These are phyloP conservation scores for Actinemys pallida DNA, from an alignment of 2,113 vertebrate species.

Conservation along the genomic window DNA sequence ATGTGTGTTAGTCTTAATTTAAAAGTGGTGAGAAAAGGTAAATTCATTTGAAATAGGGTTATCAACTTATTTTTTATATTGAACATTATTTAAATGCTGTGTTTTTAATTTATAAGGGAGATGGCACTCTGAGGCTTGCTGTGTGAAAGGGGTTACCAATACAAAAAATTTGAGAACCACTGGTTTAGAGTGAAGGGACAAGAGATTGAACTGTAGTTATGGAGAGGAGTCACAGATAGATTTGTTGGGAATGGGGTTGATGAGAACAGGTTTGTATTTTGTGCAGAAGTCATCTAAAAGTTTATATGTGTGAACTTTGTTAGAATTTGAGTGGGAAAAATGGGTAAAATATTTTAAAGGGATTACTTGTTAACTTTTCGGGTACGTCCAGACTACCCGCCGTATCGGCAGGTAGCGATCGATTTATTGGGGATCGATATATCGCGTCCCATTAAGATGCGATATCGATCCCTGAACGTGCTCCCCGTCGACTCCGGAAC, in stretches of 20 bases:
- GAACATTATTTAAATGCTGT: no score
- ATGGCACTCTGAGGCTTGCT: neutral
- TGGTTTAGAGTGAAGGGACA: neutral
- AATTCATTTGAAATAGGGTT: neutral
- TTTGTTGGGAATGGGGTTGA: neutral
- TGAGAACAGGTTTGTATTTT: neutral
- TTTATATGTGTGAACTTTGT: neutral
- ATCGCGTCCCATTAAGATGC: no score
- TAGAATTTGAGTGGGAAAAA: neutral
- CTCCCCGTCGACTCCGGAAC: no score
- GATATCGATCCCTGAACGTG: no score
- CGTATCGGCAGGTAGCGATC: no score
- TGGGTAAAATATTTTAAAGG: neutral
- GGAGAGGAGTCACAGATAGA: neutral
- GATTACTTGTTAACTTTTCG: neutral
- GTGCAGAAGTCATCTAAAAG: neutral
- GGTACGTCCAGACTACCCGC: no score
- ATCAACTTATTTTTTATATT: neutral
- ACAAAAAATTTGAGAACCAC: neutral
- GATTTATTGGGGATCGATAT: no score
- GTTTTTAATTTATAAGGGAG: neutral
- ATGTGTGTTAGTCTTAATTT: neutral
- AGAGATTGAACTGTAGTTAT: neutral
- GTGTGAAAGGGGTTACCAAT: neutral
- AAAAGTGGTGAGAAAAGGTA: neutral